A percentile compares a stretch with the other conserved stretches of the same genome.
phyloP scores from a whole-genome alignment of 2,113 vertebrate genomes.

The Cygnus atratus region DNA sequence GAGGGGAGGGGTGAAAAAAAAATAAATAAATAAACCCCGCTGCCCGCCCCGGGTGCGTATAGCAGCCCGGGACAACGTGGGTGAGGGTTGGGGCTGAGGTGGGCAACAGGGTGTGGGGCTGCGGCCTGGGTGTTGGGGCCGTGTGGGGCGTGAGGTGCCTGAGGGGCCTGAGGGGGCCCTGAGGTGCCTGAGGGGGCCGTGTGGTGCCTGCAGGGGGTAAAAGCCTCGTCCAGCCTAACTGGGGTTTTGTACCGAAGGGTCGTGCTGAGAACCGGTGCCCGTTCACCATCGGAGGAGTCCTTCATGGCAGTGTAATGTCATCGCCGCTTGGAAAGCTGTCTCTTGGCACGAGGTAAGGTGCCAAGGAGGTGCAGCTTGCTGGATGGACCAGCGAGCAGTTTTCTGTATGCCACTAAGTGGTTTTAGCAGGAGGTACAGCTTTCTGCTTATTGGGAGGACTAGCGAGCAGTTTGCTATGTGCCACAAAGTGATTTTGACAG shows the following conservation, averaged over 20 bases:
- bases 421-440: background rate
- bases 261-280: background rate
- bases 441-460: background rate
- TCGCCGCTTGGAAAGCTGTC: background rate
- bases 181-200: rapidly evolving
- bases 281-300: background rate
- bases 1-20: too few relatives aligned
- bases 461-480: rapidly evolving
- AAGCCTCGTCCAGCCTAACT: rapidly evolving
- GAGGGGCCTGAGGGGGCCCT: too few relatives aligned
- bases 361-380: background rate
- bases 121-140: background rate
- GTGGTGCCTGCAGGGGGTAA: background rate
- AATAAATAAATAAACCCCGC: too few relatives aligned
- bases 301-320: background rate
- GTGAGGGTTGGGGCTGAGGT: background rate
- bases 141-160: rapidly evolving
- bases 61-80: background rate
- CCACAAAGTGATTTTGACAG: rapidly evolving
- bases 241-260: background rate
- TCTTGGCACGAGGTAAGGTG: background rate
- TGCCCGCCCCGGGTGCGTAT: background rate
- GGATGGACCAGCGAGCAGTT: rapidly evolving
- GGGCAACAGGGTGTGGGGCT: background rate
- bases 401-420: rapidly evolving